Base-by-base conservation (phyloP, 2,113 vertebrate genomes). In the Pelusios castaneus region DNA sequence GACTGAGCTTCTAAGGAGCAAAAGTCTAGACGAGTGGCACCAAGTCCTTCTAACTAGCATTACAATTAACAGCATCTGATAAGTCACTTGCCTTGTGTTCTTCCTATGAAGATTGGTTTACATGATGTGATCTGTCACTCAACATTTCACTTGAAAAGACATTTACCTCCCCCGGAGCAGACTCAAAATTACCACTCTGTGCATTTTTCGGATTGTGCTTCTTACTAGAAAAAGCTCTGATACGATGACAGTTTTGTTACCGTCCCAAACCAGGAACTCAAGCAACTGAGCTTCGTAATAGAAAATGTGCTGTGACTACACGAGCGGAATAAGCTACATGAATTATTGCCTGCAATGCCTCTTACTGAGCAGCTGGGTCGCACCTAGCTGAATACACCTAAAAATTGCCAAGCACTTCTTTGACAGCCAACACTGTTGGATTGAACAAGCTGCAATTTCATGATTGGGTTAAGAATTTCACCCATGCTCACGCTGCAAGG, bases 61-160 rank as follows among this genome's bases (percentile, higher is more conserved):
- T 85, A 82, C 45, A 60, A 47, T 21, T 60, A 90, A 82, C 41
- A 63, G 25, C 17, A 85, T 84, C 80, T 93, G 84, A 91, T 80
- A 79, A 41, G 88, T 70, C 70, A 60, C 85, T 92, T 67, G 70
- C 81, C 84, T 56, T n/a, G 29, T 56, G n/a, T 47, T 38, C 88
- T 87, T 78, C 90, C 47, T 3, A 92, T 63, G 88, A 87, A 58
- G n/a, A 31, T 76, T 67, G 38, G 73, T 92, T 89, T 49, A 83
- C 86, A 93, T 90, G 78, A 88, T 89, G 55, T 1, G 82, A 14
- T 21, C 41, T 63, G 84, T 80, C 84, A 60, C 14, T 70, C 79
- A 87, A 88, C 70, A 45, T 2, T 60, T n/a, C 47, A 88, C 47
- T 81, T 76, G 70, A 25, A 92, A 51, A 16, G 84, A 12, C 38